phyloP scores from a whole-genome alignment of 2,797 vertebrate species.

The Aphelocoma californica region DNA sequence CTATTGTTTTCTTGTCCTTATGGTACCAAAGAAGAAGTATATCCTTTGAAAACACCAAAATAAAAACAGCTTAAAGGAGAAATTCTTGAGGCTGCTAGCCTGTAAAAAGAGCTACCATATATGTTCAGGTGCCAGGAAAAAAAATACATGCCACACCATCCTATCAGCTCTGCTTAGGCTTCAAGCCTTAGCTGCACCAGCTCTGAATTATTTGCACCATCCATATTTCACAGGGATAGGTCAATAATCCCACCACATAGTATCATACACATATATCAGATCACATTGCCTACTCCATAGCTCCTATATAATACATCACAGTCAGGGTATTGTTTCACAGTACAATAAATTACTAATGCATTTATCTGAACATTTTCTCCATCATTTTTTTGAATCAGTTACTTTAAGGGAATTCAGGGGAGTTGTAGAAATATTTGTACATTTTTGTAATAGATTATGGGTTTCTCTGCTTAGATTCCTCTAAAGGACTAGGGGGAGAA shows the following conservation, averaged over 20 bases:
- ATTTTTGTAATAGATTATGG: not conserved
- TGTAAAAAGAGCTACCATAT: conserved; percentile 16
- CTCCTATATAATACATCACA: not conserved
- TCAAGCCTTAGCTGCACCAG: not conserved
- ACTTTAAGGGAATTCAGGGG: not conserved
- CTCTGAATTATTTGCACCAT: not conserved
- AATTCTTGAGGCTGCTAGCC: not conserved
- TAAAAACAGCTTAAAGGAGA: not conserved
- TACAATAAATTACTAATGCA: not conserved
- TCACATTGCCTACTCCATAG: not conserved
- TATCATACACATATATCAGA: not conserved
- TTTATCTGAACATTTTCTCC: not conserved
- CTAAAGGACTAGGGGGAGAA: not conserved
- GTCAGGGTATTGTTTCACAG: not conserved
- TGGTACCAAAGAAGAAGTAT: not conserved
- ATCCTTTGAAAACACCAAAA: conserved; percentile 9
- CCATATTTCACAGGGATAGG: not conserved
- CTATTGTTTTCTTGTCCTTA: not conserved
- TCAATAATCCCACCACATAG: not conserved
- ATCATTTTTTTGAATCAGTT: not conserved
- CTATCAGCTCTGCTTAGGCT: not conserved
- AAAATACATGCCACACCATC: not conserved
- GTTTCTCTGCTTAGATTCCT: not conserved
- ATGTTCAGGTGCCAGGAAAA: not conserved
- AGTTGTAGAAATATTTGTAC: not conserved